Percentiles rank a stretch among this genome's conserved stretches.
These are phyloP conservation scores for Ophioderma brevispina DNA, from an alignment of 35 echinoderm and acorn worm genomes.

Conservation along the genomic window DNA sequence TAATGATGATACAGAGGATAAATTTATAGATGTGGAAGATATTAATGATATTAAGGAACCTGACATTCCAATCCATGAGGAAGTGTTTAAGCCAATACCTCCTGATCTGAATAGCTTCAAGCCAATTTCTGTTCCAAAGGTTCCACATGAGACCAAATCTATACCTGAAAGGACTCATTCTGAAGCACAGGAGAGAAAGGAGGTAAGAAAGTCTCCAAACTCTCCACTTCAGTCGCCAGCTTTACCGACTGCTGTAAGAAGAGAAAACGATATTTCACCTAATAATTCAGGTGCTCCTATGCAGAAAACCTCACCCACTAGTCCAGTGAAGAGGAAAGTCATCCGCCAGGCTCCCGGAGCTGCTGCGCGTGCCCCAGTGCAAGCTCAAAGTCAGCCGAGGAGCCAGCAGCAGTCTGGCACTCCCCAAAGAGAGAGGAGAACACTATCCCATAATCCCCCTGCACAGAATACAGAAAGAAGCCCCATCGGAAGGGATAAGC, in stretches of 20 bases:
- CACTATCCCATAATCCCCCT: constrained; percentile 10
- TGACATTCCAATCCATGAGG: background rate
- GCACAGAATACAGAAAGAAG: constrained; percentile 12
- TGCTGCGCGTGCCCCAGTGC: constrained; percentile 15
- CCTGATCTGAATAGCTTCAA: background rate
- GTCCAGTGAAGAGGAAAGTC: background rate
- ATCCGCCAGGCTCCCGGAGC: constrained; percentile 20
- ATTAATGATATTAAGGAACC: constrained; percentile 28
- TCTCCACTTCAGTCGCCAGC: background rate
- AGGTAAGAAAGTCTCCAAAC: background rate
- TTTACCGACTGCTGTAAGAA: background rate
- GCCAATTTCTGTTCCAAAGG: background rate
- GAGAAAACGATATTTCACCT: background rate
- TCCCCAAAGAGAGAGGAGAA: background rate
- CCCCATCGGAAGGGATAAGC: constrained; percentile 1
- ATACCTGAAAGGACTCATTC: background rate
- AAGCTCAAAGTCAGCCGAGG: background rate
- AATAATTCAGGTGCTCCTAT: background rate
- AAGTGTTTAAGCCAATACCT: background rate
- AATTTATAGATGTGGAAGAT: constrained; percentile 17
- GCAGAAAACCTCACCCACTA: background rate
- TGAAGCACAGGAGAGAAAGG: background rate
- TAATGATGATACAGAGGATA: constrained; percentile 17
- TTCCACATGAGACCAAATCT: background rate
- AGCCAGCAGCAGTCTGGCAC: background rate